Evolutionary conservation across 92 coral and sea anemone species (phyloP), one percentile per base, ranked within the genome.

Genomic region (Heteractis magnifica): DNA sequence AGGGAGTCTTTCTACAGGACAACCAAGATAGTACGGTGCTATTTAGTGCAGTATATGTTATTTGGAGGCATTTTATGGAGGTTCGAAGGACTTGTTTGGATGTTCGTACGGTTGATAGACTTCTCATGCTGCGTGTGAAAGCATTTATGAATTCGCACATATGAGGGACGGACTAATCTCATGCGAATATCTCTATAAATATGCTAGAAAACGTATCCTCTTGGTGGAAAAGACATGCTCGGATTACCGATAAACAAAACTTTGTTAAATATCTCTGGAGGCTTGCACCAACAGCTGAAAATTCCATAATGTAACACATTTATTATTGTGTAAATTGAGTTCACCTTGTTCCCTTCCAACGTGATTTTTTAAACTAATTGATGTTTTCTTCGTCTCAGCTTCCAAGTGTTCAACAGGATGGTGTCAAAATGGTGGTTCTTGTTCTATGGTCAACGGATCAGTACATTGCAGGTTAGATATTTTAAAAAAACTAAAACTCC

Each of bases 401-500:
- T 91, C 98, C 85, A 90, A 91, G 83, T 95, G 98, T 89, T 87
- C 92, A 4, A 8, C 77, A 6, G 93, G 88, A 12, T 83, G 86
- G 90, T 95, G 98, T 89, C 72, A 70, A 78, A 95, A 93, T 76
- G 95, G 94, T 19, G 98, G 98, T n/a, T 83, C 79, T 9, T 95
- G 98, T 80, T 75, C 81, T 2, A 53, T 26, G 21, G 62, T 64
- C 53, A 77, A 82, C 19, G 94, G 94, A 58, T 65, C 81, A 3
- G 87, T 85, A 19, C 84, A 79, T 77, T 95, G 98, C 98, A 94
- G 94, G 98, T 95, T 87, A 89, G 80, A 78, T 11, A 44, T 10
- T 15, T 70, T 55, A 68, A 75, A n/a, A 68, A 14, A n/a, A 20
- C 4, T 68, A 16, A 82, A 18, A 52, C 72, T 41, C 49, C 48